Conservation (phyloP, 2,888 invertebrate genomes). For the Steinernema carpocapsae region DNA sequence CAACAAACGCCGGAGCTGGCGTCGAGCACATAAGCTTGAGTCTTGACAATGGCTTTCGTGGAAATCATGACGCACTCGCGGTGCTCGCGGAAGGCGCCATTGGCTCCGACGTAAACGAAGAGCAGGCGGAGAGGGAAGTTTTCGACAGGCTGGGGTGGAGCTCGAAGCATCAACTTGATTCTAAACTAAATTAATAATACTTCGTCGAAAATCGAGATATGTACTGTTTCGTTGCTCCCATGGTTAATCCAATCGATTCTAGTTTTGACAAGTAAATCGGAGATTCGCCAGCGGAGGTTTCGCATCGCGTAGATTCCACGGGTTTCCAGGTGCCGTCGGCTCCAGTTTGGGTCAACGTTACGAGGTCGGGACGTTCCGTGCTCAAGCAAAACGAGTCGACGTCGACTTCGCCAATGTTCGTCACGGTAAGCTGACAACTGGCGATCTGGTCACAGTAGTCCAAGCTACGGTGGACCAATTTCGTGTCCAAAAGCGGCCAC, state of each 20-base stretch:
- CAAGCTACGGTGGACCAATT: constrained; percentile 37
- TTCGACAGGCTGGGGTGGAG: constrained; percentile 36
- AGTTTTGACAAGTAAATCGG: not conserved
- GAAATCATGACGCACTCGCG: constrained; percentile 39
- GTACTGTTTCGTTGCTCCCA: not conserved
- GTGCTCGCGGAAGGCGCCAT: constrained; percentile 52
- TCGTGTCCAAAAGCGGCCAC: constrained; percentile 59
- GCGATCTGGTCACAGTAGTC: constrained; percentile 51
- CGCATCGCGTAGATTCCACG: not conserved
- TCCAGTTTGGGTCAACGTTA: constrained; percentile 33
- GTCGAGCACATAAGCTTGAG: constrained; percentile 41
- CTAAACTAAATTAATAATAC: constrained; percentile 25
- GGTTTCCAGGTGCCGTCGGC: not conserved
- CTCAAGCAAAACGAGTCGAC: constrained; percentile 46
- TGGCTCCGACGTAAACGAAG: constrained; percentile 49
- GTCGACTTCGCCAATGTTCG: constrained; percentile 52
- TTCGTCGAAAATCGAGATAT: not conserved
- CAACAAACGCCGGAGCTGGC: constrained; percentile 44
- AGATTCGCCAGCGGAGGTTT: not conserved
- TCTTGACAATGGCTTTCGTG: constrained; percentile 36
- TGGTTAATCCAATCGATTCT: not conserved
- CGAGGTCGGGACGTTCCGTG: constrained; percentile 51
- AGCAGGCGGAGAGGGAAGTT: constrained; percentile 43
- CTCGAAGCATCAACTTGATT: constrained; percentile 47
- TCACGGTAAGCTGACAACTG: constrained; percentile 40